Conservation (phyloP, 2,113 vertebrate genomes). For the Sebastes schlegelii region DNA sequence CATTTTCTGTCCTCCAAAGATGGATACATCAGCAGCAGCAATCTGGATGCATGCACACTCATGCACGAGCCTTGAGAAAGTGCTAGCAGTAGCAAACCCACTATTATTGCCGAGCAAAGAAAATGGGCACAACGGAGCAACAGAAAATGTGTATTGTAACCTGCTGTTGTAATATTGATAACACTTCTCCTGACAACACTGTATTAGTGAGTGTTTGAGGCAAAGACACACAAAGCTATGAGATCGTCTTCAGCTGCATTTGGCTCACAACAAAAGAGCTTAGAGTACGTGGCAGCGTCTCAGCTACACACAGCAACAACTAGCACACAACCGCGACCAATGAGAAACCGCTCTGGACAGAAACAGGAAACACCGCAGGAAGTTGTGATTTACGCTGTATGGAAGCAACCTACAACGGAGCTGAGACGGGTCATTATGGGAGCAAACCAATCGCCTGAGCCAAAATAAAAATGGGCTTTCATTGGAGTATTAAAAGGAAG, state of each 20-base stretch:
- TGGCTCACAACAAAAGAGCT: slow-evolving; percentile 5
- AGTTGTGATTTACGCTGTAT: background rate
- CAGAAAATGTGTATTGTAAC: slow-evolving; percentile 1
- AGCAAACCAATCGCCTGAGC: background rate
- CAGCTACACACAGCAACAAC: slow-evolving; percentile 7
- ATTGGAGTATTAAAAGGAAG: background rate
- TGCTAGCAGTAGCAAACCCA: slow-evolving; percentile 5
- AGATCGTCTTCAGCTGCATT: background rate
- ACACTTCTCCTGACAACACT: background rate
- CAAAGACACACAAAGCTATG: background rate
- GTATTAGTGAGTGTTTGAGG: slow-evolving; percentile 5
- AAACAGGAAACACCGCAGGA: slow-evolving; percentile 41
- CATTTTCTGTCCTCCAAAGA: background rate
- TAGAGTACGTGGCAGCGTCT: slow-evolving; percentile 5
- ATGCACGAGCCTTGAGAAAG: slow-evolving; percentile 9
- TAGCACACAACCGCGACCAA: slow-evolving; percentile 40
- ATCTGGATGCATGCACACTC: slow-evolving; percentile 5
- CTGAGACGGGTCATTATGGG: background rate
- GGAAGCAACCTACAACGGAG: background rate
- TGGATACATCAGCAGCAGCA: background rate
- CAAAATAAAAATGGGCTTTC: slow-evolving; percentile 5
- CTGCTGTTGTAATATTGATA: background rate
- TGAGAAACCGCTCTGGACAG: background rate
- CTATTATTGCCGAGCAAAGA: background rate
- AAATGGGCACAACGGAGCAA: background rate